Conservation (phyloP, 2,113 vertebrate genomes). For the Emydura subglobosa region DNA sequence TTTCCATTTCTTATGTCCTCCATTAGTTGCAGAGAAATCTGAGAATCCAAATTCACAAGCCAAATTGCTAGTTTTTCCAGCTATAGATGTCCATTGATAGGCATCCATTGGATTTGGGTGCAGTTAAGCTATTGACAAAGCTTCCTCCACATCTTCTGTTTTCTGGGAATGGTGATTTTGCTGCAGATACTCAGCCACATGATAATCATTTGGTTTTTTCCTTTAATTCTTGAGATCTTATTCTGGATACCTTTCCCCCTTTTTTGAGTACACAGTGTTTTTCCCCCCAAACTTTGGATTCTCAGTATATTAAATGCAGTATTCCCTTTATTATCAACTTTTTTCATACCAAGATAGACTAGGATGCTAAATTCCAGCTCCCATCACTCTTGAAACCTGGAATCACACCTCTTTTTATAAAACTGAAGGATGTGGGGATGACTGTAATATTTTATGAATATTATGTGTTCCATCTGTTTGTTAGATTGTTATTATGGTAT, state of each 20-base stretch:
- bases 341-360: background rate
- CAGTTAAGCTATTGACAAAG: background rate
- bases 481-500: background rate
- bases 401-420: background rate
- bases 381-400: background rate
- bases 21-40: background rate
- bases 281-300: background rate
- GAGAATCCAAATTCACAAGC: background rate
- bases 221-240: background rate
- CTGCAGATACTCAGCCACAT: background rate
- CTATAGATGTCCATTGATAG: background rate
- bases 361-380: background rate
- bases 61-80: background rate
- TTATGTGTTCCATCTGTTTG: background rate
- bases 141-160: background rate
- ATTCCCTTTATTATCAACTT: background rate
- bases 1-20: background rate
- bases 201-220: background rate
- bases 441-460: background rate
- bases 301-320: background rate
- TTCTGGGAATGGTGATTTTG: background rate
- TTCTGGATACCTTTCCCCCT: background rate
- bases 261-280: too few species aligned
- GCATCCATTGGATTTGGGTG: background rate
- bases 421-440: background rate